Evolutionary conservation across 2,888 invertebrate species (phyloP).

Genomic region (Phrixothrix hirtus): DNA sequence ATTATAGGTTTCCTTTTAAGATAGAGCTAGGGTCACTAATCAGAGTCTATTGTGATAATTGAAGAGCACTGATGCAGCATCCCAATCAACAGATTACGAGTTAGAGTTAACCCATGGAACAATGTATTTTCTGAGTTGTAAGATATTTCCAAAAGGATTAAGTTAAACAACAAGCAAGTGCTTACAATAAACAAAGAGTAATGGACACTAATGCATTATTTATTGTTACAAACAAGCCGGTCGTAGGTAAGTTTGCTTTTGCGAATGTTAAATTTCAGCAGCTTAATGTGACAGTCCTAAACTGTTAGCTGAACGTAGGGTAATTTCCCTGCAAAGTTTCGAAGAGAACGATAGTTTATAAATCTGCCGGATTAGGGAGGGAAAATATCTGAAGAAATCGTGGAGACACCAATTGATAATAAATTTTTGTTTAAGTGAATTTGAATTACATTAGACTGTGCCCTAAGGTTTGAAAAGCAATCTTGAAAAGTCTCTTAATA

Average conservation of each 20-base stretch:
- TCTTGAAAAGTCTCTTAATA: slow-evolving; percentile 8
- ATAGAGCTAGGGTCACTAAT: slow-evolving; percentile 7
- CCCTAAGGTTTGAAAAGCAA: slow-evolving; percentile 1
- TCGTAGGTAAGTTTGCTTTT: not conserved
- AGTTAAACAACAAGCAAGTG: not conserved
- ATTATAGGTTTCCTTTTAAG: not conserved
- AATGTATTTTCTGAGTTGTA: too few relatives aligned
- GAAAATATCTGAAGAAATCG: too few relatives aligned
- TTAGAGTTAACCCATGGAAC: not conserved
- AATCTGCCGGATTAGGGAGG: too few relatives aligned
- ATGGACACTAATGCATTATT: slow-evolving; percentile 9
- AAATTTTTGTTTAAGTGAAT: not conserved
- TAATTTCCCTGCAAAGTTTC: too few relatives aligned
- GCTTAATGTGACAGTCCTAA: too few relatives aligned
- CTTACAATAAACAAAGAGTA: slow-evolving; percentile 6
- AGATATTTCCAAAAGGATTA: too few relatives aligned
- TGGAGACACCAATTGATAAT: not conserved
- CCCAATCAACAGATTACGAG: slow-evolving; percentile 9
- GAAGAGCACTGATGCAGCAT: slow-evolving; percentile 10
- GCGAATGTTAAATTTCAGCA: slow-evolving; percentile 3
- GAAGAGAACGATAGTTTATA: too few relatives aligned
- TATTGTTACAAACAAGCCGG: slow-evolving; percentile 1
- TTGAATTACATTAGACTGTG: not conserved
- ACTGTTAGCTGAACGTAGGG: too few relatives aligned
- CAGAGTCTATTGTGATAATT: slow-evolving; percentile 8